Evolutionary conservation across 2,113 vertebrate genomes (phyloP).

Genomic region (Hemiprocne comata): DNA sequence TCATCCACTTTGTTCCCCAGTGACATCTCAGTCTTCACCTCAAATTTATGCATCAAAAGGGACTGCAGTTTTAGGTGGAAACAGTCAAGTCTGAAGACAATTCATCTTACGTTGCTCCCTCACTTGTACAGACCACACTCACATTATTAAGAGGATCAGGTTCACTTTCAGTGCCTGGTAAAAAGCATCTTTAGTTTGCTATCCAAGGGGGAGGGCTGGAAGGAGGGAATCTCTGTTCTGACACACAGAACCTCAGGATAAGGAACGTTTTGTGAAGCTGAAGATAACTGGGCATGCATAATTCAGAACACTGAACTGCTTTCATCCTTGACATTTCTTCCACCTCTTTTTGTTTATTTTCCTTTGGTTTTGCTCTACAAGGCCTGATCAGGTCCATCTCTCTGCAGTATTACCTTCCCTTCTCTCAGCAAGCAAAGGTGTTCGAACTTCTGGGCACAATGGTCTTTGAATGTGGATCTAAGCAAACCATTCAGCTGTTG

Average conservation of each 20-base stretch:
- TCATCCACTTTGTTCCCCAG: slow-evolving; percentile 12
- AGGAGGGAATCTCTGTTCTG: slow-evolving; percentile 17
- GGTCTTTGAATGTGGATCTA: neutral
- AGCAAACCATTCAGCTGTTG: neutral
- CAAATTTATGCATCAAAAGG: slow-evolving; percentile 19
- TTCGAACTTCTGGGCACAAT: neutral
- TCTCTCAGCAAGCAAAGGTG: neutral
- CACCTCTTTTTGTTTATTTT: neutral
- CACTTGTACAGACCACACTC: neutral
- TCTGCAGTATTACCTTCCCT: neutral
- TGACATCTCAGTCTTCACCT: slow-evolving; percentile 19
- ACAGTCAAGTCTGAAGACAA: neutral
- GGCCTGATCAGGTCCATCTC: neutral
- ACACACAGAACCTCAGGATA: slow-evolving; percentile 19
- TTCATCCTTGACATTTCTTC: slow-evolving; percentile 35
- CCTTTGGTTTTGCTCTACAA: neutral
- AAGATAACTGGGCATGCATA: slow-evolving; percentile 31
- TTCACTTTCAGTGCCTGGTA: slow-evolving; percentile 31
- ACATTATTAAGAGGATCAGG: slow-evolving; percentile 1
- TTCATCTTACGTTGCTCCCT: slow-evolving; percentile 1
- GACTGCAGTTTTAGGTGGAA: neutral
- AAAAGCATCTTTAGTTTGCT: slow-evolving; percentile 39
- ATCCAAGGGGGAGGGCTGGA: neutral
- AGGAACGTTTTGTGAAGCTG: slow-evolving; percentile 34
- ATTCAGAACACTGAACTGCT: neutral